These are phyloP conservation scores for Notarius lentiginosus DNA, from an alignment of 2,113 vertebrate species.

Conservation along the genomic window DNA sequence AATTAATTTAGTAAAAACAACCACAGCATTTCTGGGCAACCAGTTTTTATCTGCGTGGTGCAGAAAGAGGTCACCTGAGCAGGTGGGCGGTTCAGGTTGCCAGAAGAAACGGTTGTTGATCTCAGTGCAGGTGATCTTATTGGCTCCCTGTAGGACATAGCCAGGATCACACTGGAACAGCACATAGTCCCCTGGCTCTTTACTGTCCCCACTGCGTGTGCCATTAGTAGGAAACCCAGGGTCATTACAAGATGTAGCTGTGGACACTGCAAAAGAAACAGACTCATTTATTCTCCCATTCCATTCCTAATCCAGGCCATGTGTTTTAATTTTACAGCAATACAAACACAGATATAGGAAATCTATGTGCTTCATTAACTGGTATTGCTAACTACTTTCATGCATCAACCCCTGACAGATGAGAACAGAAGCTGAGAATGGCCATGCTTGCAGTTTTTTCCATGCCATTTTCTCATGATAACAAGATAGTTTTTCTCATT, in stretches of 20 bases:
- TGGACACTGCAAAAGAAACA: slow-evolving; percentile 78
- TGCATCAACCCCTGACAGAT: background rate
- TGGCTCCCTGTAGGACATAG: slow-evolving; percentile 86
- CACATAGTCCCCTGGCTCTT: slow-evolving; percentile 87
- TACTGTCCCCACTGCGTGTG: slow-evolving; percentile 89
- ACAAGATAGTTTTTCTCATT: no score
- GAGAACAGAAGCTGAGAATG: no score
- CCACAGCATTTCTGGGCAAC: background rate
- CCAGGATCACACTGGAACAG: slow-evolving; percentile 94
- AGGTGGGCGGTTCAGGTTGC: slow-evolving; percentile 91
- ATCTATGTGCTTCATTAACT: background rate
- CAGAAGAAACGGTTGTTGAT: slow-evolving; percentile 95
- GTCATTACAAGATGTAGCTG: slow-evolving; percentile 96
- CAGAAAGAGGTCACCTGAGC: background rate
- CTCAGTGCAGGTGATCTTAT: slow-evolving; percentile 90
- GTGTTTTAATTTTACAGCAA: background rate
- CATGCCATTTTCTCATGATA: no score
- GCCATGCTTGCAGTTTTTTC: no score
- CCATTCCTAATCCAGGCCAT: background rate
- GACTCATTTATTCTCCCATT: background rate
- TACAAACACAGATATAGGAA: background rate
- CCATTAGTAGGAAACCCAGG: slow-evolving; percentile 93
- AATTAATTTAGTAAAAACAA: background rate
- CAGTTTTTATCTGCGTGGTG: background rate
- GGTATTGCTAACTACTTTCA: background rate